A percentile compares a stretch with the other conserved stretches of the same genome.
phyloP scores from a whole-genome alignment of 2,888 invertebrate genomes.

The Ellobium chinense region DNA sequence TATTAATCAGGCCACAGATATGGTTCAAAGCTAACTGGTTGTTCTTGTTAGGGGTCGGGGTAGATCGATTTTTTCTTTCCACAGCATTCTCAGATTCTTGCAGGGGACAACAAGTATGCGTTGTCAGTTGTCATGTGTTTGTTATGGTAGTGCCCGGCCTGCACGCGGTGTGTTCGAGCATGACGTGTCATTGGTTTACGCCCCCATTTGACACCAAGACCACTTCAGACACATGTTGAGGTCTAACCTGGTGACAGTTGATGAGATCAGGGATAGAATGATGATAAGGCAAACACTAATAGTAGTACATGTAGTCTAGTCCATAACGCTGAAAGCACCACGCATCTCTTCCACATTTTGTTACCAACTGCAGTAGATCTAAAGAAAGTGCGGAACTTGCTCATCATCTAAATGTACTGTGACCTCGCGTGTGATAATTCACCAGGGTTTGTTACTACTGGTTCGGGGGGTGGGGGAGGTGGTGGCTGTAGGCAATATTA shows the following conservation, averaged over 20 bases:
- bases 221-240: neutral
- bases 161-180: conserved; percentile 31
- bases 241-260: neutral
- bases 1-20: neutral
- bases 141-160: conserved; percentile 15
- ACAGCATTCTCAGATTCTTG: conserved; percentile 15
- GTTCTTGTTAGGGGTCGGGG: conserved; percentile 7
- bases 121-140: conserved; percentile 27
- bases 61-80: conserved; percentile 29
- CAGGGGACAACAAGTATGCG: neutral
- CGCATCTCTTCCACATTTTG: too few species aligned
- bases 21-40: too few species aligned
- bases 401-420: too few species aligned
- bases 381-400: too few species aligned
- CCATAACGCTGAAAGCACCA: too few species aligned
- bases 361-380: too few species aligned
- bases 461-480: too few species aligned
- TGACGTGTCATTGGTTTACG: conserved; percentile 15
- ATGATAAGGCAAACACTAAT: too few species aligned
- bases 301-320: too few species aligned
- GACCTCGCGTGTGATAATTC: too few species aligned
- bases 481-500: too few species aligned
- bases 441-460: too few species aligned
- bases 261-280: neutral
- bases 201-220: conserved; percentile 7